Evolutionary conservation across 1,140 invertebrate species (phyloP), one percentile per base, ranked within the genome.

Genomic region (Saccostrea cuccullata): DNA sequence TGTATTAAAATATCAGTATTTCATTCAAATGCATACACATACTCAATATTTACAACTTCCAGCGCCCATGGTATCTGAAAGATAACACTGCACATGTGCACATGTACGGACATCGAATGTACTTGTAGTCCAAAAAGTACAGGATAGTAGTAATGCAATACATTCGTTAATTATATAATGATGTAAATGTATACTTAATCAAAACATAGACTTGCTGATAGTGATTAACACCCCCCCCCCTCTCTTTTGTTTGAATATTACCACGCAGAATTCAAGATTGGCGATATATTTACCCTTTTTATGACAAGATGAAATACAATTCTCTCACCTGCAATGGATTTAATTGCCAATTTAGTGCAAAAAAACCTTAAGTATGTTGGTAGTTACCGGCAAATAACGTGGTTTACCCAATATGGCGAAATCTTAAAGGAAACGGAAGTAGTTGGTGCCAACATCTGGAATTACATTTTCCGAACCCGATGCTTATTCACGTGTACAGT

Each of bases 381-480:
- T 73, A 73, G 55, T 87, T 60, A 89, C 88, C 88, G 86, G 85
- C 83, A 58, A 87, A 23, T 73, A 89, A 89, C 88, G 88, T 89
- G 88, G 86, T 89, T 89, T 89, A 86, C 88, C 86, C 88, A 89
- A 89, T 89, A 89, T 89, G 88, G 88, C 86, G 88, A 89, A 89
- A 89, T 87, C 86, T 64, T 11, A 84, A 20, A 64, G 85, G 64
- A 89, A 85, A 40, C 12, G 86, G 88, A 85, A 89, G 86, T 56
- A 56, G 40, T 47, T 56, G 26, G 55, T 70, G 86, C 67, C 86
- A 77, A 56, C 86, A 82, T 67, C 85, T 13, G 13, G 70, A 13
- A 60, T 60, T 15, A 17, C 12, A 17, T 60, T 13, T 60, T 60
- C 20, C 58, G 67, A 73, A 23, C 67, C 67, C 67, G 67, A 73